A percentile compares a stretch with the other conserved stretches of the same genome.
phyloP scores from a whole-genome alignment of 2,888 invertebrate genomes.

The Drosophila anomalipes region DNA sequence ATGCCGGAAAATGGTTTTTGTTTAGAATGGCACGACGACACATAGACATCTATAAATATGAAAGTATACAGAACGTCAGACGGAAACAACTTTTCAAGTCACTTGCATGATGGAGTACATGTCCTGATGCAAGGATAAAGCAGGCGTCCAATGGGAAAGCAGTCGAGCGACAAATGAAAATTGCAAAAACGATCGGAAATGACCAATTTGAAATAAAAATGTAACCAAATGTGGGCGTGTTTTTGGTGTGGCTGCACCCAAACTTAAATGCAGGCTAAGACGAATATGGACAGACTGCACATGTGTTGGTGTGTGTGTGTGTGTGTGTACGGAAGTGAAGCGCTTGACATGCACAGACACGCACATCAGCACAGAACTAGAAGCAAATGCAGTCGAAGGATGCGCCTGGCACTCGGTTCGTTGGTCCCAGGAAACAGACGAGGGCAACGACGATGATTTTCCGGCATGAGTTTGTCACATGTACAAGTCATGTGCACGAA shows the following conservation, averaged over 20 bases:
- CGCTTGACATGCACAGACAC: conserved; percentile 63
- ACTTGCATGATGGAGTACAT: conserved; percentile 68
- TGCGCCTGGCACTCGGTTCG: conserved; percentile 40
- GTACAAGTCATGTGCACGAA: conserved; percentile 65
- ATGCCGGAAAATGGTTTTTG: conserved; percentile 73
- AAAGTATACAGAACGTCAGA: conserved; percentile 57
- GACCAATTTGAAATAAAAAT: conserved; percentile 82
- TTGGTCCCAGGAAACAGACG: conserved; percentile 31
- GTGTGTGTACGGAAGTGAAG: conserved; percentile 49
- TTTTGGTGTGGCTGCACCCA: conserved; percentile 14
- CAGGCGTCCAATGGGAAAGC: conserved; percentile 23
- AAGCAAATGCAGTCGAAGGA: conserved; percentile 33
- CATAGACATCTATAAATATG: conserved; percentile 27
- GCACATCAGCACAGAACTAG: conserved; percentile 35
- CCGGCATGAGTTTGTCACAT: conserved; percentile 56
- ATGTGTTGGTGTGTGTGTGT: conserved; percentile 1
- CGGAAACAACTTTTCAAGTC: conserved; percentile 71
- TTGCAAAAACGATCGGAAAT: conserved; percentile 79
- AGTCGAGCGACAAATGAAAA: conserved; percentile 74
- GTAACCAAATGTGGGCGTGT: conserved; percentile 39
- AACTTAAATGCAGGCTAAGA: conserved; percentile 52
- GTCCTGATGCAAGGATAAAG: conserved; percentile 23
- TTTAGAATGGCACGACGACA: conserved; percentile 39
- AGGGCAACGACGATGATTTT: conserved; percentile 27
- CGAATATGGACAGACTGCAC: conserved; percentile 8